phyloP scores from a whole-genome alignment of 1,140 invertebrate species.

The Brachionus sp. region DNA sequence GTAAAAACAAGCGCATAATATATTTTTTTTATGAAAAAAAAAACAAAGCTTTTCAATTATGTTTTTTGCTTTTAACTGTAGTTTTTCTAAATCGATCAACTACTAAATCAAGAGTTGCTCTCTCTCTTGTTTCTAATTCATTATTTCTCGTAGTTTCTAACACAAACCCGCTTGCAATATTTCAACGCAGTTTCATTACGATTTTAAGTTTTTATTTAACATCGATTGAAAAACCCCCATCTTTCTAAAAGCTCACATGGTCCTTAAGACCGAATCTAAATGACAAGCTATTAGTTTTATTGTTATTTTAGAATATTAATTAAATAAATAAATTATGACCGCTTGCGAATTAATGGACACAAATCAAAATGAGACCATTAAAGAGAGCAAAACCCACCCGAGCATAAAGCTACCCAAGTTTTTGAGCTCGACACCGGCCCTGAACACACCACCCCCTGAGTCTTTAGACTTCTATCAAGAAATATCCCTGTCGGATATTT shows the following conservation, averaged over 20 bases:
- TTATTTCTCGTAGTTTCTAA: background rate
- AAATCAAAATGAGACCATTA: background rate
- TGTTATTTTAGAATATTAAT: background rate
- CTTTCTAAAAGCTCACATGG: background rate
- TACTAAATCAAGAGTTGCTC: background rate
- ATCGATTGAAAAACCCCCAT: background rate
- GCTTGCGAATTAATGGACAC: slow-evolving; percentile 6
- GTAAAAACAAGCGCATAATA: background rate
- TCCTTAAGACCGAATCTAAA: background rate
- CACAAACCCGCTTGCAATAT: background rate
- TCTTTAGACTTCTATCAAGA: background rate
- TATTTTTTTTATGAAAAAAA: background rate
- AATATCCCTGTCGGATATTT: background rate
- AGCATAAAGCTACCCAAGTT: background rate
- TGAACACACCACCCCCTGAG: background rate
- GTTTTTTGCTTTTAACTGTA: background rate
- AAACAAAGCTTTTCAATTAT: background rate
- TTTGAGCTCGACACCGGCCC: background rate
- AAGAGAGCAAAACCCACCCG: background rate
- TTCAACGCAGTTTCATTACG: background rate
- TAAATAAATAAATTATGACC: background rate
- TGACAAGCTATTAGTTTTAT: background rate
- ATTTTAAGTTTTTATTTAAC: background rate
- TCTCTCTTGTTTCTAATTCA: background rate
- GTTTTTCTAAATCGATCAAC: background rate